Evolutionary conservation across 2,888 invertebrate genomes (phyloP), one percentile per base, ranked within the genome.

Genomic region (Neuroscelio doddi): DNA sequence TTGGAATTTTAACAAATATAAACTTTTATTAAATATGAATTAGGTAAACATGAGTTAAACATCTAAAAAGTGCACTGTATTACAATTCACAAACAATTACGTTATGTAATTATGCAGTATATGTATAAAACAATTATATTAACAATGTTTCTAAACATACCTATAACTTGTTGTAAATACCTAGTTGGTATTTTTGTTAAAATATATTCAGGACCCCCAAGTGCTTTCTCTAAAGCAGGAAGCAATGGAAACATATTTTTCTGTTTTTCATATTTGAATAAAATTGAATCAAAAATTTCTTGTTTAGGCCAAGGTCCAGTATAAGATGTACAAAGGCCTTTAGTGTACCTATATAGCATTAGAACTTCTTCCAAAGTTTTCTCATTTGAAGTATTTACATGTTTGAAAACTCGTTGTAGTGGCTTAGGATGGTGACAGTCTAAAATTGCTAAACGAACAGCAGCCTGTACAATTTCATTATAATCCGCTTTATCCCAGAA

Each of bases 151-250:
- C 5, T 21, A 2, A 2, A 14, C 36, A 3, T 12, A 14, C 36
- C 36, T 36, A 36, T 36, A 14, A 7, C n/a, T 7, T 8, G 4
- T 30, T 41, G 12, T 41, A 21, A 21, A 16, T 41, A 24, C 42
- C 88, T 87, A 44, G 90, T 86, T 68, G 80, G 79, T 0, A 91
- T 80, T 59, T 88, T 86, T 51, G 84, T 87, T 21, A 85, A 83
- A 0, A 91, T 85, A 73, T 87, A 90, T 15, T 87, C 85, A 1
- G 83, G 71, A 1, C 89, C 89, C 0, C 91, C 91, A 9, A 92
- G 73, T 1, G 87, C 89, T 41, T 79, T 74, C 53, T 87, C 85
- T 49, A 92, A 74, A 5, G 45, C 53, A 5, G 10, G 3, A 4
- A n/a, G 12, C 3, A 38, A 8, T 1, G 38, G 36, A 8, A 30